Evolutionary conservation across 2,888 invertebrate genomes (phyloP).

Genomic region (Machimus atricapillus): DNA sequence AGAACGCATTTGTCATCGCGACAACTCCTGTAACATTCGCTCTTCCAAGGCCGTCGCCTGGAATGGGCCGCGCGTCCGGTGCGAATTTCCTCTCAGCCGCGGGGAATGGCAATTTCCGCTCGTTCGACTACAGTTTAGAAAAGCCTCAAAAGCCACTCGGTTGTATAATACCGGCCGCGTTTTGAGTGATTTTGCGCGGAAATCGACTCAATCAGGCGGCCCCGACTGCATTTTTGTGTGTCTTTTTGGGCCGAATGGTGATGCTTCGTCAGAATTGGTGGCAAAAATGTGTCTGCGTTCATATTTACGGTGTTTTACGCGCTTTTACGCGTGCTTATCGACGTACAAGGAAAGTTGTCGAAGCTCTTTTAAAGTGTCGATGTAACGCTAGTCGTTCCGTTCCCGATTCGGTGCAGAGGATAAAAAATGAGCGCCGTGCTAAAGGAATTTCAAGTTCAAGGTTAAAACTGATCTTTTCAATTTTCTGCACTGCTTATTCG

Average conservation of each 20-base stretch:
- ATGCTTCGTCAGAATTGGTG: neutral
- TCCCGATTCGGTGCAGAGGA: neutral
- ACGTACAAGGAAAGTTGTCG: conserved; percentile 6
- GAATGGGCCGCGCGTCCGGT: neutral
- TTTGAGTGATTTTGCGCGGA: neutral
- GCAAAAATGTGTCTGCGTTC: neutral
- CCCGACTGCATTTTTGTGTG: neutral
- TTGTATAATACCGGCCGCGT: neutral
- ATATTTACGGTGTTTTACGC: neutral
- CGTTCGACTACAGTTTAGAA: neutral
- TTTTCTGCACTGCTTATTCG: neutral
- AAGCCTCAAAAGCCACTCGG: neutral
- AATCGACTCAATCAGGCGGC: neutral
- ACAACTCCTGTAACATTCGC: neutral
- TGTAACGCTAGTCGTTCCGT: neutral
- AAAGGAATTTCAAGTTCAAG: conserved; percentile 3
- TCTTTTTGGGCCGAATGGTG: neutral
- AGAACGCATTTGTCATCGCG: neutral
- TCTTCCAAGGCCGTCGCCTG: neutral
- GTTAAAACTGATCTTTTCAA: neutral
- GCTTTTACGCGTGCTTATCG: neutral
- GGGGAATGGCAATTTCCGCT: neutral
- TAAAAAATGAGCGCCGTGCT: neutral
- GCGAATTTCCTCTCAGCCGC: neutral
- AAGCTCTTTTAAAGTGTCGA: neutral